Percentiles rank a stretch among this genome's conserved stretches.
These are phyloP conservation scores for Dermatemys mawii DNA, from an alignment of 2,113 vertebrate species.

Conservation along the genomic window DNA sequence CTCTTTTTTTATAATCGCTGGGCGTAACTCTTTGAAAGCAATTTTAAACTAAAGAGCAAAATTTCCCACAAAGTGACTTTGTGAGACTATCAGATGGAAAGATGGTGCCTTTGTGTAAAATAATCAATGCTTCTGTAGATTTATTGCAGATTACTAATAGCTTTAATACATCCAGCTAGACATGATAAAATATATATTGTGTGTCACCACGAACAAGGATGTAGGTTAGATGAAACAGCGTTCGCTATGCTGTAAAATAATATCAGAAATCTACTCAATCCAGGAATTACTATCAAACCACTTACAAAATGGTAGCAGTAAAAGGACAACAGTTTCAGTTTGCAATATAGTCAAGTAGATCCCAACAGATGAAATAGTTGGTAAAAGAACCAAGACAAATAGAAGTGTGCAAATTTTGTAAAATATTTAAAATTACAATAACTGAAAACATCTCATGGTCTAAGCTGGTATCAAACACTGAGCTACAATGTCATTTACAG, in stretches of 20 bases:
- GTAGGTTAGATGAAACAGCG: background rate
- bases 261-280: background rate
- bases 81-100: background rate
- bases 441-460: background rate
- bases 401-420: background rate
- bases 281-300: background rate
- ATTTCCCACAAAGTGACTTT: background rate
- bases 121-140: background rate
- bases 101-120: background rate
- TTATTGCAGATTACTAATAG: background rate
- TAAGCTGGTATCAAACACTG: background rate
- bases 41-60: background rate
- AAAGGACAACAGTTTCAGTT: background rate
- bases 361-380: background rate
- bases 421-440: background rate
- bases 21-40: background rate
- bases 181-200: background rate
- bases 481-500: background rate
- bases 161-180: background rate
- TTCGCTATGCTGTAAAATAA: background rate
- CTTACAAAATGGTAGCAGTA: background rate
- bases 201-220: background rate
- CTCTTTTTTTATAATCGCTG: background rate
- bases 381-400: background rate
- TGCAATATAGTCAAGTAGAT: background rate